A percentile compares a stretch with the other conserved stretches of the same genome.
phyloP scores from a whole-genome alignment of 2,888 invertebrate genomes.

The Ennomos erosarius region DNA sequence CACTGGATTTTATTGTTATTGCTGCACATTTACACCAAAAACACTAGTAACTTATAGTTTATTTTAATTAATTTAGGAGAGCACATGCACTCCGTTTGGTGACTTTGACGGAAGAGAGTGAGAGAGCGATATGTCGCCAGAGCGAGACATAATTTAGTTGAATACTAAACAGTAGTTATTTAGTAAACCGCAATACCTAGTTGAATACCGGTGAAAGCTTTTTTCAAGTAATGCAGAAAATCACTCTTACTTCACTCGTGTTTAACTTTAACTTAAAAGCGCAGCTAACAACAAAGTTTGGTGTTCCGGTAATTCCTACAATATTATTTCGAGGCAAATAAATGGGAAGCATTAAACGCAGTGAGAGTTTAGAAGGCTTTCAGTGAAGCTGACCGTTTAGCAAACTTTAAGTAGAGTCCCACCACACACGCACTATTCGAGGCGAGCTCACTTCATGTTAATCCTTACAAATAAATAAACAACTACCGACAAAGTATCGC shows the following conservation, averaged over 20 bases:
- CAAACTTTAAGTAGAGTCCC: constrained; percentile 73
- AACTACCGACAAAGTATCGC: constrained; percentile 60
- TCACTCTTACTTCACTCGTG: constrained; percentile 3
- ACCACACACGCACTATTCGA: constrained; percentile 59
- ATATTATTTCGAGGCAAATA: constrained; percentile 66
- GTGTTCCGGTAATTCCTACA: constrained; percentile 50
- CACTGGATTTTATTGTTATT: too few relatives aligned
- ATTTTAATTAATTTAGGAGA: too few relatives aligned
- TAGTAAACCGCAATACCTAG: too few relatives aligned
- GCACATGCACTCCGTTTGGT: too few relatives aligned
- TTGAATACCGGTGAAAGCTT: too few relatives aligned
- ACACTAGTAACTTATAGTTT: too few relatives aligned
- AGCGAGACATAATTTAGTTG: too few relatives aligned
- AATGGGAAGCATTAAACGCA: constrained; percentile 56
- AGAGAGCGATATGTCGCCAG: too few relatives aligned
- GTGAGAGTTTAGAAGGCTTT: constrained; percentile 72
- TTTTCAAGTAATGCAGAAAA: neutral
- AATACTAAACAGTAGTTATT: too few relatives aligned
- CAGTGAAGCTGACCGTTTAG: constrained; percentile 71
- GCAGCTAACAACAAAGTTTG: constrained; percentile 36
- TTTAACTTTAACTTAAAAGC: constrained; percentile 16
- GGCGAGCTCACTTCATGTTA: constrained; percentile 63
- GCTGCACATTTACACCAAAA: too few relatives aligned
- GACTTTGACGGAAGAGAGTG: too few relatives aligned
- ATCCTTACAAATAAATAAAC: constrained; percentile 77